Evolutionary conservation across 1,140 invertebrate species (phyloP), one percentile per base, ranked within the genome.

Genomic region (Euglossa dilemma): DNA sequence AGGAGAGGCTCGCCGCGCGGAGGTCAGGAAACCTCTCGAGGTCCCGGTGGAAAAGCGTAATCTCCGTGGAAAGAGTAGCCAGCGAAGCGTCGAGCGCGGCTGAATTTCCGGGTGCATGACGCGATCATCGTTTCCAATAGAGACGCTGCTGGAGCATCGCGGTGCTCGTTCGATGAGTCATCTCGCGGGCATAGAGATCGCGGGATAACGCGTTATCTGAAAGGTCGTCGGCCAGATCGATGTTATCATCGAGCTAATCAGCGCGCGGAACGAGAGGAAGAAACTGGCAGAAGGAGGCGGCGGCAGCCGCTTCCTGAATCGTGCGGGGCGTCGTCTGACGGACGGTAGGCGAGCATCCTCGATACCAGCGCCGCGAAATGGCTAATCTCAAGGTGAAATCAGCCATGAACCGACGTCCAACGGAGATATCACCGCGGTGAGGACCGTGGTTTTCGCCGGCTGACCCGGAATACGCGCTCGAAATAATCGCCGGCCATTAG

Each of bases 141-240:
- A 50, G 75, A 70, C 64, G 81, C 81, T n/a, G 66, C n/a, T 43
- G 3, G 63, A 74, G 75, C 77, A 69, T 80, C 66, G 72, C 83
- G 20, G 61, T 36, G 56, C 61, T 82, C 70, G 84, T 88, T 87
- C 83, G 83, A 85, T 85, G 87, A 89, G 75, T 89, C 87, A 89
- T 85, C 84, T 70, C 78, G 86, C 85, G 84, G 69, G 83, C 80
- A 47, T 71, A 75, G 84, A 82, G 88, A 74, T 84, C 63, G 73
- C 54, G 36, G 71, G 87, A 91, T 91, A 90, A 87, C 82, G 86
- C 83, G 89, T 91, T 92, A 91, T 91, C 90, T 83, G 72, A 64
- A 67, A 70, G 84, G 85, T 87, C 90, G 87, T 89, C 87, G 85
- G 84, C 77, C 87, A 82, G 86, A 78, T 85, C 89, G 90, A 87